Conservation (phyloP, 2,888 invertebrate species). For the Meliscaeva auricollis region DNA sequence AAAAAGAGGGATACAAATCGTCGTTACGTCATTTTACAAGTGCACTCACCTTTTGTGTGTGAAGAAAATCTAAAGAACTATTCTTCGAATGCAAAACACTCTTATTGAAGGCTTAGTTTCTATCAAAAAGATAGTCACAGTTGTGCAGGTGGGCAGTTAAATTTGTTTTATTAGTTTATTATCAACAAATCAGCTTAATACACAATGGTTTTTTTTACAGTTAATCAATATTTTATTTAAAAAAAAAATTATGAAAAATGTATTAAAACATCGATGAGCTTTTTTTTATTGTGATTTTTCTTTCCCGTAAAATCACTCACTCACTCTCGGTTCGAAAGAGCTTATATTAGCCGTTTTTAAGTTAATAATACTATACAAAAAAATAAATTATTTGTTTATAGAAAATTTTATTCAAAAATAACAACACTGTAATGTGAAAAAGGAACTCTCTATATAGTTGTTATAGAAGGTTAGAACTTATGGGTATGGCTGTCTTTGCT, state of each 20-base stretch:
- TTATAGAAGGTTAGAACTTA: constrained; percentile 12
- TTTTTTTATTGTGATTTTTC: constrained; percentile 21
- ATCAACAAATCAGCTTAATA: constrained; percentile 49
- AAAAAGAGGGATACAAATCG: constrained; percentile 16
- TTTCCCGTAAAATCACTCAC: constrained; percentile 18
- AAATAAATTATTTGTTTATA: constrained; percentile 26
- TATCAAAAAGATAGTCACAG: constrained; percentile 66
- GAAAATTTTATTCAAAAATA: constrained; percentile 27
- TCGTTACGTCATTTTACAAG: constrained; percentile 68
- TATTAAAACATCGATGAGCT: constrained; percentile 28
- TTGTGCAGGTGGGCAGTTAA: constrained; percentile 57
- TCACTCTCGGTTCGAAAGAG: constrained; percentile 1
- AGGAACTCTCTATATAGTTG: constrained; percentile 22
- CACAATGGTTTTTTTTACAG: constrained; percentile 17
- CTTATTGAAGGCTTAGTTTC: constrained; percentile 28
- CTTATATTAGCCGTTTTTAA: constrained; percentile 14
- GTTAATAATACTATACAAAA: constrained; percentile 29
- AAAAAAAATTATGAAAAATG: constrained; percentile 4
- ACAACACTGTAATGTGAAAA: constrained; percentile 30
- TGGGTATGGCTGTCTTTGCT: too few species aligned
- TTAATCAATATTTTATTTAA: constrained; percentile 33
- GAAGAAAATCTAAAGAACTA: constrained; percentile 32
- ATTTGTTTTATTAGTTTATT: constrained; percentile 24
- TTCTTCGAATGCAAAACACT: constrained; percentile 38
- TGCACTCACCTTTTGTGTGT: constrained; percentile 71